These are phyloP conservation scores for Notarius lentiginosus DNA, from an alignment of 2,113 vertebrate genomes.

Conservation along the genomic window DNA sequence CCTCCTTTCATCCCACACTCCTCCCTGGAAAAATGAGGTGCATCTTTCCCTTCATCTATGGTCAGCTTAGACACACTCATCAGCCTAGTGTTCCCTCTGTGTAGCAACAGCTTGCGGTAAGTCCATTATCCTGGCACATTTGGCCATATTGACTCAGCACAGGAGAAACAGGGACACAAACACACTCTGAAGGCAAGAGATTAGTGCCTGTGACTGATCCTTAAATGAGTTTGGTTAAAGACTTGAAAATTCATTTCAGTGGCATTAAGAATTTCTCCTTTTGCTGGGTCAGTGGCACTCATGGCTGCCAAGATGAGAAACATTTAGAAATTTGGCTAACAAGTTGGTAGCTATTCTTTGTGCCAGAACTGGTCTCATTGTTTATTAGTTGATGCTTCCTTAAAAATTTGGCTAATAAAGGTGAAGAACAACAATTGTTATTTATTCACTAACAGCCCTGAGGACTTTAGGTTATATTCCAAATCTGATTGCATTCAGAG, in stretches of 20 bases:
- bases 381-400: background rate
- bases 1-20: constrained; percentile 64
- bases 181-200: constrained; percentile 64
- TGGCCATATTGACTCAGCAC: constrained; percentile 72
- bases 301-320: constrained; percentile 17
- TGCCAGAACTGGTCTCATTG: constrained; percentile 11
- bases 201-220: constrained; percentile 74
- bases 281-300: constrained; percentile 61
- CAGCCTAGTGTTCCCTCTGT: constrained; percentile 61
- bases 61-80: constrained; percentile 66
- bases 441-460: background rate
- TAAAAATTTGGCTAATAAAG: background rate
- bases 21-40: constrained; percentile 57
- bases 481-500: background rate
- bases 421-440: background rate
- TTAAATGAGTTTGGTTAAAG: constrained; percentile 79
- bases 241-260: constrained; percentile 76
- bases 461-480: background rate
- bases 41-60: constrained; percentile 61
- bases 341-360: background rate
- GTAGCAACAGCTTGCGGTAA: constrained; percentile 78
- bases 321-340: constrained; percentile 25
- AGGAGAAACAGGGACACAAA: constrained; percentile 67
- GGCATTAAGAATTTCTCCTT: constrained; percentile 72
- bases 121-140: constrained; percentile 78